Percentiles rank a stretch among this genome's conserved stretches.
Conservation (phyloP, 2,888 invertebrate genomes). For the Drosophila peninsularis region DNA sequence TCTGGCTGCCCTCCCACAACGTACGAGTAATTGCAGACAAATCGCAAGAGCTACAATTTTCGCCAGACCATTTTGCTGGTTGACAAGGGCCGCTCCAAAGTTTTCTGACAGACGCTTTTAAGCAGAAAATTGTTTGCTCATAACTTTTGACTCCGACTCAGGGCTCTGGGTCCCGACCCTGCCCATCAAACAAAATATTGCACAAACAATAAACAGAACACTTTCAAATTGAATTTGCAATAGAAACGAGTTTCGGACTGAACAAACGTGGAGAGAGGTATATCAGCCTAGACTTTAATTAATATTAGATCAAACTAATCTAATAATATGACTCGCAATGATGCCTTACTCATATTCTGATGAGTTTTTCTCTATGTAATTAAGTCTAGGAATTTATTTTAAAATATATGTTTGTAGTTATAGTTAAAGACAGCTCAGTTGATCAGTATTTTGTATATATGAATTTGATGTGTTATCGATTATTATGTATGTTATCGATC, state of each 20-base stretch:
- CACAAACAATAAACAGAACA: constrained; percentile 8
- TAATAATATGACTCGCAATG: too few species aligned
- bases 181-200: constrained; percentile 27
- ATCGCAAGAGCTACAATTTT: constrained; percentile 58
- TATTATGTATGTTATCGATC: too few species aligned
- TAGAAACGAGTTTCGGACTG: background rate
- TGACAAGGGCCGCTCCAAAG: constrained; percentile 69
- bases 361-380: too few species aligned
- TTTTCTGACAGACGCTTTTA: constrained; percentile 79
- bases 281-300: background rate
- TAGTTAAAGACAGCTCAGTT: too few species aligned
- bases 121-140: constrained; percentile 80
- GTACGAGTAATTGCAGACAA: constrained; percentile 69
- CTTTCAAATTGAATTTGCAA: constrained; percentile 2
- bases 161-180: constrained; percentile 3
- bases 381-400: too few species aligned
- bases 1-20: constrained; percentile 20
- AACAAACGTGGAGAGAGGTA: too few species aligned
- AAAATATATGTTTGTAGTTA: too few species aligned
- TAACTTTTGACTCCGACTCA: constrained; percentile 65
- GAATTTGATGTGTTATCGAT: too few species aligned
- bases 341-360: too few species aligned
- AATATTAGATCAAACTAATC: background rate
- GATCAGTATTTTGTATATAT: too few species aligned
- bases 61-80: constrained; percentile 39